phyloP scores from a whole-genome alignment of 2,797 vertebrate genomes.

The Sandelia bainsii region DNA sequence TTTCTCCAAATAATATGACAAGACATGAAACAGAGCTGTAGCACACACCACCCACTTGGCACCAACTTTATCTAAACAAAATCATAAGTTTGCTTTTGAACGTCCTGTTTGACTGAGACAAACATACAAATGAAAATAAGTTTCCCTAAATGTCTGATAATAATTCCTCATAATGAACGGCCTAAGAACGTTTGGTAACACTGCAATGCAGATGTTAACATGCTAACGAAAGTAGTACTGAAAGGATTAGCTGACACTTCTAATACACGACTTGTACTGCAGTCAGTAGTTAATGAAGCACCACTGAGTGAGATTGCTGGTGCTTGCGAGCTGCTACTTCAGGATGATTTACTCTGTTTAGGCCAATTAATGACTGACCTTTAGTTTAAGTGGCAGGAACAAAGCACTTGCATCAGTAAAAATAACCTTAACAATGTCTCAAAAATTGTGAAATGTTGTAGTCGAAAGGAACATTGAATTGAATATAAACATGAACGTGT shows the following conservation, averaged over 20 bases:
- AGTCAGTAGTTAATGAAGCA: slow-evolving; percentile 34
- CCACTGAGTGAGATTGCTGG: slow-evolving; percentile 18
- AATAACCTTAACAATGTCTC: not conserved
- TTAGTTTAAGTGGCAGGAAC: slow-evolving; percentile 17
- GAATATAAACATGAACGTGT: not conserved
- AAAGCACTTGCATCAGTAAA: slow-evolving; percentile 7
- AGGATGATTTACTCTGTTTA: slow-evolving; percentile 38
- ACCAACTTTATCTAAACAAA: slow-evolving; percentile 11
- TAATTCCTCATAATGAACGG: not conserved
- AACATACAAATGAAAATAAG: not conserved
- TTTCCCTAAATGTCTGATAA: not conserved
- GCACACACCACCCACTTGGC: slow-evolving; percentile 8
- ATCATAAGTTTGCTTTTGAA: slow-evolving; percentile 15
- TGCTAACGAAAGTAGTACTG: not conserved
- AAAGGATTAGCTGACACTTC: not conserved
- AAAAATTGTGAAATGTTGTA: not conserved
- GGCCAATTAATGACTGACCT: slow-evolving; percentile 42
- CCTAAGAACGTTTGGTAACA: not conserved
- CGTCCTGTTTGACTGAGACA: slow-evolving; percentile 31
- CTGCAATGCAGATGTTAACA: no score
- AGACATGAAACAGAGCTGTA: not conserved
- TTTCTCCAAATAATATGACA: not conserved
- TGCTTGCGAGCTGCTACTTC: slow-evolving; percentile 31
- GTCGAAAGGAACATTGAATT: not conserved
- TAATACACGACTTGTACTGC: not conserved